These are phyloP conservation scores for Delichon dasypus DNA, from an alignment of 2,797 vertebrate species.

Conservation along the genomic window DNA sequence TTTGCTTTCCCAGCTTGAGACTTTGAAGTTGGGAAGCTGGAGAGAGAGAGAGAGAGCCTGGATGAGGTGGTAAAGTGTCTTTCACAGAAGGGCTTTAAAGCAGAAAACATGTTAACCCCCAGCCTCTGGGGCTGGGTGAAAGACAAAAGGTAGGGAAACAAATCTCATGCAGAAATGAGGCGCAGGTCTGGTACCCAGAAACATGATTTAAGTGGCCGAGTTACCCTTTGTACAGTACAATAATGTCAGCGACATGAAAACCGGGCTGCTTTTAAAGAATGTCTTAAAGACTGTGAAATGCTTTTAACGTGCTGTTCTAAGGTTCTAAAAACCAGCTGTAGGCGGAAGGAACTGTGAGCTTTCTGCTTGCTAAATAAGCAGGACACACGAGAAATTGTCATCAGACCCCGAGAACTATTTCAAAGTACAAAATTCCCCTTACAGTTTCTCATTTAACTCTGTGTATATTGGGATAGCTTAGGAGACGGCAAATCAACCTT, in stretches of 20 bases:
- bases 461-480: not conserved
- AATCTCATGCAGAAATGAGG: not conserved
- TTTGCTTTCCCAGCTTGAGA: slow-evolving; percentile 47
- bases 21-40: slow-evolving; percentile 33
- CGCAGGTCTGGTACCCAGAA: not conserved
- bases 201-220: not conserved
- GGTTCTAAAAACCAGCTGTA: not conserved
- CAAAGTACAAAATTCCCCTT: not conserved
- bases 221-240: not conserved
- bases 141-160: slow-evolving; percentile 7
- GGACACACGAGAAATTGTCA: not conserved
- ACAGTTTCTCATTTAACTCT: not conserved
- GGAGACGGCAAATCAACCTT: not conserved
- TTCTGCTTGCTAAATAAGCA: slow-evolving; percentile 2
- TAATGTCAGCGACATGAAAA: not conserved
- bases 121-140: not conserved
- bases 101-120: slow-evolving; percentile 35
- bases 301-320: not conserved
- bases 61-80: slow-evolving; percentile 25
- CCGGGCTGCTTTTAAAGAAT: not conserved
- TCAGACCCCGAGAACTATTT: not conserved
- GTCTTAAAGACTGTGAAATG: slow-evolving; percentile 4
- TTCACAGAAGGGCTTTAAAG: slow-evolving; percentile 38
- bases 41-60: slow-evolving; percentile 5
- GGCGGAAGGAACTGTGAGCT: not conserved